Base-by-base conservation (phyloP, 2,888 invertebrate genomes). In the Horisme vitalbata region DNA sequence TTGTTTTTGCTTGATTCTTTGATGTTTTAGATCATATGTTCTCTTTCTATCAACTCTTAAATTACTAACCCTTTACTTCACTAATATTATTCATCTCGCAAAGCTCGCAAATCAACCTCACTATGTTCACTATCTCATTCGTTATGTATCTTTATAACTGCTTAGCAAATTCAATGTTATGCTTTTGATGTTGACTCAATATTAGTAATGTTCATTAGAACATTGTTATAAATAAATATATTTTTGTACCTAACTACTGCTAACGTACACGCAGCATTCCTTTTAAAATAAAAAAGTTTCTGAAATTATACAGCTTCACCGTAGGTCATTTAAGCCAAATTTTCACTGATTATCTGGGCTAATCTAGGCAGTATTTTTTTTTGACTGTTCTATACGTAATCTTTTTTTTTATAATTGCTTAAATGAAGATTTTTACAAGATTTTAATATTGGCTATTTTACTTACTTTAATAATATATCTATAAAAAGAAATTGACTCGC, bases 141-240 rank as follows among this genome's bases (percentile, higher is more conserved):
- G 23, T 38, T 48, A 37, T 38, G 13, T 35, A 27, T 10, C 23
- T 43, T 21, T 43, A 13, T 35, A 39, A 35, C 39, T 28, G 52
- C 52, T 47, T 52, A 36, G 35, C 38, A 27, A 44, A 31, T 12
- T 38, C 35, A 35, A 50, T 57, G 37, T 61, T n/a, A 43, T 43
- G 71, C 71, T 71, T 71, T 71, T 59, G 62, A 53, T 70, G 70
- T 68, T 61, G 5, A 39, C 51, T 23, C 11, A 9, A 10, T 14
- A 15, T 18, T 23, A 1, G n/a, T 4, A 28, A 28, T 13, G 13
- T 28, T 10, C n/a, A 5, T 6, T 27, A 27, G 10, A 27, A 27
- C 3, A 12, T 11, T 27, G 24, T 24, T 9, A 24, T 24, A 5
- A 4, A 10, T 27, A 1, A 10, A 11, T 27, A 10, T 27, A 2